These are phyloP conservation scores for Caenorhabditis sp. DNA, from an alignment of 2,888 invertebrate species.

Conservation along the genomic window DNA sequence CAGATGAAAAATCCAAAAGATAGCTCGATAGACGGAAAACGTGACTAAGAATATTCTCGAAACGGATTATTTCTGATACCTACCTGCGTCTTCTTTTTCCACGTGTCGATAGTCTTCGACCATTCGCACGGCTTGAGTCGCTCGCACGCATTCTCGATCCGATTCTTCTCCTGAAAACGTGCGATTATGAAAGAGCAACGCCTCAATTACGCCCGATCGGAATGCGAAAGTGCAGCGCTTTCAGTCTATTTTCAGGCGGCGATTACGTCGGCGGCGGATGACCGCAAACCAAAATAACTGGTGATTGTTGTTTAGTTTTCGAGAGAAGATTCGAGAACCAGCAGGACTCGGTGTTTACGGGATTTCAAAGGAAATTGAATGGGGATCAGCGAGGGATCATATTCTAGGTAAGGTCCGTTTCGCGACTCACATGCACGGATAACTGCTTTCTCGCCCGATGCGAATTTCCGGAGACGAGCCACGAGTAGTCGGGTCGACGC, in stretches of 20 bases:
- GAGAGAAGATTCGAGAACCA: too few species aligned
- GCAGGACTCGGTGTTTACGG: too few species aligned
- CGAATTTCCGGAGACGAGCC: slow-evolving; percentile 35
- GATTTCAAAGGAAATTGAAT: too few species aligned
- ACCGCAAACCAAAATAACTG: too few species aligned
- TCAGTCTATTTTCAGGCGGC: too few species aligned
- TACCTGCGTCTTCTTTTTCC: slow-evolving; percentile 47
- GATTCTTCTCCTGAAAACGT: slow-evolving; percentile 52
- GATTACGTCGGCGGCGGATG: too few species aligned
- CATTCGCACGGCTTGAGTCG: slow-evolving; percentile 54
- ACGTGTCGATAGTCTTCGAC: slow-evolving; percentile 44
- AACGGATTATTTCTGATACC: not conserved
- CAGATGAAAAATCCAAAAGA: not conserved
- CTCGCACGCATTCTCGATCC: slow-evolving; percentile 58
- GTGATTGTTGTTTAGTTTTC: too few species aligned
- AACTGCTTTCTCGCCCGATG: slow-evolving; percentile 28
- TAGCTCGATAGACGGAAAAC: not conserved
- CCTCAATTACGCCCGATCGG: too few species aligned
- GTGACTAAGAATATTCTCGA: slow-evolving; percentile 4
- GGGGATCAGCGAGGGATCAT: too few species aligned
- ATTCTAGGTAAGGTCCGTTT: too few species aligned
- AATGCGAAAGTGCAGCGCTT: too few species aligned
- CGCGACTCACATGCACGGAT: slow-evolving; percentile 20
- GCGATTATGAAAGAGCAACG: too few species aligned
- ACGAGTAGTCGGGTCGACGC: slow-evolving; percentile 54